Base-by-base conservation (phyloP, 2,797 vertebrate genomes). In the Lithobates sylvaticus region DNA sequence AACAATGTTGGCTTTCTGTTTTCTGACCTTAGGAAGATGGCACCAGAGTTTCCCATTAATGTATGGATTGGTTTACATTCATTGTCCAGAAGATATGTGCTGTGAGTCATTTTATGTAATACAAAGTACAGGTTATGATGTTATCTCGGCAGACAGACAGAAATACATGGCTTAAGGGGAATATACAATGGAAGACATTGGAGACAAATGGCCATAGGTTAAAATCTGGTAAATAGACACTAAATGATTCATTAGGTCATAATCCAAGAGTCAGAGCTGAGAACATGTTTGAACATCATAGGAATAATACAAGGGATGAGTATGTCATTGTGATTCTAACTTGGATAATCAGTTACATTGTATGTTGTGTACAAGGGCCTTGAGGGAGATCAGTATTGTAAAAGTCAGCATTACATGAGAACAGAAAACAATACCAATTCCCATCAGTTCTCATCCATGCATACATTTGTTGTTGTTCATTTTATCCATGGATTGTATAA, bases 151-250 rank as follows among this genome's bases (percentile, higher is more conserved):
- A 18, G 68, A 3, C 18, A 54, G 44, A 81, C 67, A 69, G 27
- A 81, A 71, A 81, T 81, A 70, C 54, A 61, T 81, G 78, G 5
- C 68, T 81, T 16, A 27, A 21, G 44, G 18, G 29, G 44, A 44
- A 76, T 54, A 50, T 26, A 36, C 27, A 58, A 29, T 29, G 13
- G 68, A 68, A 72, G 78, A 15, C 78, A 81, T 27, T 23, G 44
- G 5, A 68, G 78, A 54, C 42, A 23, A 21, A 15, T 34, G 44
- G 15, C 16, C 76, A 42, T 3, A 78, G 76, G 61, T 32, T 61
- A 81, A 34, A 71, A 71, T 61, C 58, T 16, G 42, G 78, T 54
- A 58, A 58, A 81, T 29, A 80, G 27, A 72, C 78, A 58, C 68
- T 27, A 9, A 54, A 10, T 81, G 78, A 81, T 47, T 81, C 23